Evolutionary conservation across 1,140 invertebrate genomes (phyloP), one percentile per base, ranked within the genome.

Genomic region (Magallana gigas): DNA sequence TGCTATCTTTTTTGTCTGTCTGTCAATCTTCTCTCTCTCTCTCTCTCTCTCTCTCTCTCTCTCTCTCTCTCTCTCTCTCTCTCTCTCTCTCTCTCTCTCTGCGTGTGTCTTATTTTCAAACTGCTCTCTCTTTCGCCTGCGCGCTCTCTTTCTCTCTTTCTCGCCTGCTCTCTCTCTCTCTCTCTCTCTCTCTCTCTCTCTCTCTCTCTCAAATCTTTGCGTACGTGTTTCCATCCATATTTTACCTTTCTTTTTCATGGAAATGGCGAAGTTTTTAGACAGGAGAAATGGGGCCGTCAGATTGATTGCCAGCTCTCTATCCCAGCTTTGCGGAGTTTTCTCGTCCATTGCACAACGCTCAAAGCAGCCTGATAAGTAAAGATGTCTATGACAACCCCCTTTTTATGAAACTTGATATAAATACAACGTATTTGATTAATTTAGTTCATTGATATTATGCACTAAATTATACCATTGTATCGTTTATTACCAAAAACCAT

Each of bases 111-210:
- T 94, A 85, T 91, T 91, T 5, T 48, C 36, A 6, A 91, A 90
- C 8, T 91, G 93, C 1, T 93, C 93, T 23, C 23, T 23, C 23
- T 23, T 23, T 23, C 23, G 0, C 23, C 23, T 23, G 23, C 23
- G 23, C 23, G 23, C 1, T 23, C 23, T 23, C 23, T 23, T 1
- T 23, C 23, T 94, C 92, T 4, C 93, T 86, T 36, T 94, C 94
- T 91, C 92, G 94, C 16, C 89, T 89, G 0, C 23, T 23, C 23
- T 16, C 92, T 88, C 8, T 90, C 64, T 16, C 92, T 92, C 86
- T 94, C 93, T 36, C 88, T 91, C 9, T 94, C 94, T 1, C 91
- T 91, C 16, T 94, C 90, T 86, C 94, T 94, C 36, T 94, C 91
- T 16, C 36, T 48, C 36, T 4, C 5, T 48, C 3, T 48, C 94